Percentiles rank a stretch among this genome's conserved stretches.
Conservation (phyloP, 1,140 invertebrate genomes). For the Panagrolaimus sp. region DNA sequence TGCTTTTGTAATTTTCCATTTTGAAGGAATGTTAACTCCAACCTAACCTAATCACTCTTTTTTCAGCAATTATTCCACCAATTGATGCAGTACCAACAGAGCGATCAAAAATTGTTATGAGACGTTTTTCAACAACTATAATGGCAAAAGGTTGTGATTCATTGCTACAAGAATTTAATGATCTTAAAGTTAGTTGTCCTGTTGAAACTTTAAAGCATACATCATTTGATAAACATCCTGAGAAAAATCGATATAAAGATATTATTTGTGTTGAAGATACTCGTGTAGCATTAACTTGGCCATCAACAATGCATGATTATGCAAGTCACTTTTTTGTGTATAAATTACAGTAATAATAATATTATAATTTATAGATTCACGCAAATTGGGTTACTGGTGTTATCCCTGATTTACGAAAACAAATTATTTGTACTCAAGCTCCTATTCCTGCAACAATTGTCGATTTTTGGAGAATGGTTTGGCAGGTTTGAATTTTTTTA, state of each 20-base stretch:
- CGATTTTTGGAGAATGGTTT: constrained; percentile 25
- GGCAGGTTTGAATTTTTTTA: neutral
- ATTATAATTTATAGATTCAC: neutral
- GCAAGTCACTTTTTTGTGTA: no score
- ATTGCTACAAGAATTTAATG: constrained; percentile 32
- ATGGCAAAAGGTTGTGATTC: constrained; percentile 29
- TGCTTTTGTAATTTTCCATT: no score
- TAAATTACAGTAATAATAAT: no score
- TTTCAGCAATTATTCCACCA: constrained; percentile 19
- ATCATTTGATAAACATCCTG: constrained; percentile 30
- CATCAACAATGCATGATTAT: constrained; percentile 10
- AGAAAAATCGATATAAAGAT: constrained; percentile 42
- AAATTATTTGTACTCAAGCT: constrained; percentile 17
- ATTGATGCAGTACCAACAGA: constrained; percentile 28
- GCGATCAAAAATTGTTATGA: constrained; percentile 28
- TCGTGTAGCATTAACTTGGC: constrained; percentile 34
- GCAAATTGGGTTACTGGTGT: constrained; percentile 31
- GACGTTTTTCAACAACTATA: constrained; percentile 22
- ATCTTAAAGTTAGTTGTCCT: constrained; percentile 26
- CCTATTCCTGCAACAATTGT: constrained; percentile 16
- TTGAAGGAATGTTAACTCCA: no score
- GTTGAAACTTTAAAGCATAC: constrained; percentile 23
- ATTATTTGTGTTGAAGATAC: constrained; percentile 35
- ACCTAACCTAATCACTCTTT: neutral
- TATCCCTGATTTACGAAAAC: constrained; percentile 7